phyloP scores from a whole-genome alignment of 1,140 invertebrate genomes.

The Aricia agestis region DNA sequence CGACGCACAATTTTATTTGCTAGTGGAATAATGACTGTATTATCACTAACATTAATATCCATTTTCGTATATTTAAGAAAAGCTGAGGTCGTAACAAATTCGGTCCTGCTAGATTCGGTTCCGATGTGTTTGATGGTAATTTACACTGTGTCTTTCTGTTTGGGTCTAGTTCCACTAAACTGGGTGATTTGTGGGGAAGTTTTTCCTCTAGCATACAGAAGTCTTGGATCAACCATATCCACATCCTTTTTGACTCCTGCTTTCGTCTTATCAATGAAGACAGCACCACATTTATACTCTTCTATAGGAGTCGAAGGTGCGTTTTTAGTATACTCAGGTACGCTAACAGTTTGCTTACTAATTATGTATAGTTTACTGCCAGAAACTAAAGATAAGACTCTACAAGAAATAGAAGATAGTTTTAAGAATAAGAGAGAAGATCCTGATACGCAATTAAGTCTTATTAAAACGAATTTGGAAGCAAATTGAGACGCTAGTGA shows the following conservation, averaged over 20 bases:
- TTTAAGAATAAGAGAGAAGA: slow-evolving; percentile 57
- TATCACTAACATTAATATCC: slow-evolving; percentile 56
- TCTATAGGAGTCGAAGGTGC: slow-evolving; percentile 64
- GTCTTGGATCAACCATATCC: slow-evolving; percentile 65
- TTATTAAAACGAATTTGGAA: slow-evolving; percentile 43
- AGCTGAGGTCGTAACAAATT: slow-evolving; percentile 39
- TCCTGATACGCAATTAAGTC: slow-evolving; percentile 52
- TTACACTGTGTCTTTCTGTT: slow-evolving; percentile 62
- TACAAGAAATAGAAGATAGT: slow-evolving; percentile 66
- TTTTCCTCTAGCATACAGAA: slow-evolving; percentile 65
- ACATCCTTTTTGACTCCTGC: slow-evolving; percentile 65
- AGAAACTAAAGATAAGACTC: slow-evolving; percentile 66
- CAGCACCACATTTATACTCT: slow-evolving; percentile 62
- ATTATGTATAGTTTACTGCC: slow-evolving; percentile 60
- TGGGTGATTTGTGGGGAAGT: slow-evolving; percentile 72
- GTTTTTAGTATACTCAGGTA: slow-evolving; percentile 60
- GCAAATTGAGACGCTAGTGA: slow-evolving; percentile 13
- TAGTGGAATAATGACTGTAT: slow-evolving; percentile 59
- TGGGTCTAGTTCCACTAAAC: slow-evolving; percentile 62
- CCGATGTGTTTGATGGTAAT: slow-evolving; percentile 61
- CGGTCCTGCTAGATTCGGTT: slow-evolving; percentile 47
- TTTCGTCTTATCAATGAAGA: slow-evolving; percentile 71
- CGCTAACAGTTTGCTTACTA: slow-evolving; percentile 49
- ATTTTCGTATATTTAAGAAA: slow-evolving; percentile 61
- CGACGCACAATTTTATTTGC: slow-evolving; percentile 60